Base-by-base conservation (phyloP, 2,888 invertebrate species). In the Thecocarcelia acutangulata region DNA sequence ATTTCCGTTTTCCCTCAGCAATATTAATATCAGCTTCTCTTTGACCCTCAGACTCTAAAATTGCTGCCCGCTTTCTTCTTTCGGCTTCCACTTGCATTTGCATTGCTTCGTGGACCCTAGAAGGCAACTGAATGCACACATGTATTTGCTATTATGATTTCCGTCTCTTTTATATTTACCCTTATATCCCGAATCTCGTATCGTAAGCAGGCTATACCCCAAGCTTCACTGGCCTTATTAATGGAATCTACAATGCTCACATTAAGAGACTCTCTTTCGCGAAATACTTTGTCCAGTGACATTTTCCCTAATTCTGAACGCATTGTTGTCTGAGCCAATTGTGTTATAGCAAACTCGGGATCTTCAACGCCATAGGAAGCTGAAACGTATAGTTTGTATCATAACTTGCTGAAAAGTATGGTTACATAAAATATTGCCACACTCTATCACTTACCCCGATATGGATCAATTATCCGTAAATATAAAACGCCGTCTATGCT, bases 51-150 rank as follows among this genome's bases (percentile, higher is more conserved):
- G 99, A 99, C 90, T 99, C 98, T 83, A 99, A 92, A 87, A 99
- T 96, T 15, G 97, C 96, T 0, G 99, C 99, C 84, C 99, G 93
- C 90, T 99, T 99, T 88, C 96, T 95, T 70, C 99, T 92, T 90
- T 99, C 99, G 0, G 99, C 99, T 91, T 99, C 99, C 0, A 99
- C 99, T 92, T 99, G 99, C 98, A 99, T 98, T 91, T 99, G 99
- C 99, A 99, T 99, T 0, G 99, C 99, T 91, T 99, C 98, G 88
- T 98, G 97, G 1, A 99, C 96, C 86, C 98, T 94, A 0, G 93
- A 91, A 0, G 99, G 99, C 95, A 92, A 96, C 97, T 97, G 17
- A 2, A 17, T 44, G 54, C 11, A 61, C 8, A 54, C 40, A 15
- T 52, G n/a, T n/a, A n/a, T n/a, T n/a, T n/a, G n/a, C n/a, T n/a